These are phyloP conservation scores for Cryptosula pallasiana DNA, from an alignment of 2,888 invertebrate species.

Conservation along the genomic window DNA sequence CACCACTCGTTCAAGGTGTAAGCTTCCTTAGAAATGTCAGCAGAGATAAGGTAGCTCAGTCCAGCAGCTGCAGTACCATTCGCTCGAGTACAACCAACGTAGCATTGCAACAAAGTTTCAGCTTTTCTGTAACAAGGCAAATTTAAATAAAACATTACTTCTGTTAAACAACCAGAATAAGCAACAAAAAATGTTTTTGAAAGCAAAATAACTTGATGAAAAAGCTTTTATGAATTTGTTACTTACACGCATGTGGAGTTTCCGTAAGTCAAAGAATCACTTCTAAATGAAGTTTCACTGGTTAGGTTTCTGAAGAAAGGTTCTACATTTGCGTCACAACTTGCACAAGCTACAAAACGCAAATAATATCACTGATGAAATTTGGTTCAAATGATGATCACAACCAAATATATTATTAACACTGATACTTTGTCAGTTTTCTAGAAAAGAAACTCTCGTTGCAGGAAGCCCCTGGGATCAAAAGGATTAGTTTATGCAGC, in stretches of 20 bases:
- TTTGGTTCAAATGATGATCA: too few relatives aligned
- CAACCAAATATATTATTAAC: too few relatives aligned
- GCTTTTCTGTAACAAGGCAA: neutral
- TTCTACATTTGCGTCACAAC: neutral
- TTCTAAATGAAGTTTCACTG: neutral
- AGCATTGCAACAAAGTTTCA: neutral
- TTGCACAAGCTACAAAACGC: neutral
- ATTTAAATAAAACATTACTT: neutral
- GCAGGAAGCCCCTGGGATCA: too few relatives aligned
- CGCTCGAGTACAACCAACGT: neutral
- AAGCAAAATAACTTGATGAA: too few relatives aligned
- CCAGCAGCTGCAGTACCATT: neutral
- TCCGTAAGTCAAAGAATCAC: neutral
- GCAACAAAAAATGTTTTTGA: too few relatives aligned
- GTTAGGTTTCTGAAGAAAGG: neutral
- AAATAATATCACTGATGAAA: too few relatives aligned
- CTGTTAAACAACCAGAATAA: neutral
- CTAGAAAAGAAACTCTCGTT: too few relatives aligned
- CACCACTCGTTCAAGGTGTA: conserved; percentile 19
- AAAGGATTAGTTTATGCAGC: too few relatives aligned
- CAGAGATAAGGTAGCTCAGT: neutral
- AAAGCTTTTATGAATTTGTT: too few relatives aligned
- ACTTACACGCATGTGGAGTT: neutral
- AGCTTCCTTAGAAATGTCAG: neutral
- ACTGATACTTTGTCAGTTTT: too few relatives aligned